Conservation (phyloP, 2,888 invertebrate species). For the Agrilus cyanescens region DNA sequence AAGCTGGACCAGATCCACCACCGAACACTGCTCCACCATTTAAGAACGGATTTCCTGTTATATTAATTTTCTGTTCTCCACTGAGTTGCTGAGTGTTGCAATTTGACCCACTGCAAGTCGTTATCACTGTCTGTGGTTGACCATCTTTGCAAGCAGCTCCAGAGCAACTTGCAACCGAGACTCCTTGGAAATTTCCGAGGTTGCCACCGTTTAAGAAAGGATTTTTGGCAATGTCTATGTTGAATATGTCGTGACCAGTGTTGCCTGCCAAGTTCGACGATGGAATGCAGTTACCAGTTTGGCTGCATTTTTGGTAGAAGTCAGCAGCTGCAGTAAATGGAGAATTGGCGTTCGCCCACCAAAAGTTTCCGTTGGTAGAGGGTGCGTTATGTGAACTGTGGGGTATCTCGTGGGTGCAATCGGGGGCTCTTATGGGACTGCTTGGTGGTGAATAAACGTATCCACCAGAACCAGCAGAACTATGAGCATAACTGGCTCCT, state of each 20-base stretch:
- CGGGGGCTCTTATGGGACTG: too few species aligned
- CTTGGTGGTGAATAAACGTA: too few species aligned
- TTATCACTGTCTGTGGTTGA: conserved; percentile 10
- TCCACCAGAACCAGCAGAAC: too few species aligned
- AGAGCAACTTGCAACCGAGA: conserved; percentile 25
- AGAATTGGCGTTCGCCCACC: conserved; percentile 50
- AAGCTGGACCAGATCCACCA: conserved; percentile 3
- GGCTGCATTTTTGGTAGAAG: conserved; percentile 29
- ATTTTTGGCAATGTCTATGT: conserved; percentile 24
- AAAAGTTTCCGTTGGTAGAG: conserved; percentile 27
- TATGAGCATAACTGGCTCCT: too few species aligned
- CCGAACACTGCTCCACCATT: conserved; percentile 15
- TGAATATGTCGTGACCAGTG: not conserved
- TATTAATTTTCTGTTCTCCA: conserved; percentile 14
- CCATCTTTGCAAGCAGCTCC: conserved; percentile 19
- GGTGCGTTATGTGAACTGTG: too few species aligned
- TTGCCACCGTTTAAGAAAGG: conserved; percentile 26
- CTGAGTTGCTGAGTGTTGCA: conserved; percentile 15
- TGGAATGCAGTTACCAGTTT: conserved; percentile 23
- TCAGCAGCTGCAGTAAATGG: conserved; percentile 42
- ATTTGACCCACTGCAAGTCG: conserved; percentile 11
- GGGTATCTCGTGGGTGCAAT: too few species aligned
- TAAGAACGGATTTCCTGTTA: conserved; percentile 26
- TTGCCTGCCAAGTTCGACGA: conserved; percentile 5
- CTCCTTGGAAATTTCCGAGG: conserved; percentile 15